Evolutionary conservation across 37 sponge, comb jelly and placozoan species (phyloP).

Genomic region (Eunapius fragilis): DNA sequence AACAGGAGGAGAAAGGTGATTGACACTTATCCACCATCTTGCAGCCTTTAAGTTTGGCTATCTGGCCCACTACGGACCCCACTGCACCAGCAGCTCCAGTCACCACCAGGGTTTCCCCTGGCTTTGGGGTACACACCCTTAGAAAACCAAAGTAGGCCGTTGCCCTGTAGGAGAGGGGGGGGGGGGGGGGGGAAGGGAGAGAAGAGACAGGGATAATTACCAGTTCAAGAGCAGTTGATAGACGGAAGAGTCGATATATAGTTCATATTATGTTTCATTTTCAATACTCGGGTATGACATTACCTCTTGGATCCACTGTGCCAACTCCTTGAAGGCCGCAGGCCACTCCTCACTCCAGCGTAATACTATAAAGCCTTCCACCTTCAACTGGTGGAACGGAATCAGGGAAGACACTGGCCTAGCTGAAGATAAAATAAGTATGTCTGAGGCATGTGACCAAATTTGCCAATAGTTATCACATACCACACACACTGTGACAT

Average conservation of each 20-base stretch:
- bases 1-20: background rate
- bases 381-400: conserved; percentile 57
- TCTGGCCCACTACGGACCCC: conserved; percentile 84
- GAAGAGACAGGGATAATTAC: too few relatives aligned
- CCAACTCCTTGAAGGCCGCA: conserved; percentile 59
- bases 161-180: too few relatives aligned
- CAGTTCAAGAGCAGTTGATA: too few relatives aligned
- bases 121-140: conserved; percentile 67
- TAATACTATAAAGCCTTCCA: conserved; percentile 77
- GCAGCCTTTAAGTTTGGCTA: conserved; percentile 90
- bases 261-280: too few relatives aligned
- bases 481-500: too few relatives aligned
- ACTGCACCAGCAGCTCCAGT: conserved; percentile 94
- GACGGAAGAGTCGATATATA: too few relatives aligned
- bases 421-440: too few relatives aligned
- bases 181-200: too few relatives aligned
- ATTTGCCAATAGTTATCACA: too few relatives aligned
- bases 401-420: conserved; percentile 22
- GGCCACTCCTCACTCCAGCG: conserved; percentile 58
- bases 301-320: conserved; percentile 85
- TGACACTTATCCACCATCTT: conserved; percentile 64
- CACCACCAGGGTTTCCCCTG: conserved; percentile 86
- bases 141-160: conserved; percentile 91
- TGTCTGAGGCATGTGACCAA: too few relatives aligned
- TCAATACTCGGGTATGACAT: conserved; percentile 45